Conservation (phyloP, 2,797 vertebrate species). For the Adelosebastes latens region DNA sequence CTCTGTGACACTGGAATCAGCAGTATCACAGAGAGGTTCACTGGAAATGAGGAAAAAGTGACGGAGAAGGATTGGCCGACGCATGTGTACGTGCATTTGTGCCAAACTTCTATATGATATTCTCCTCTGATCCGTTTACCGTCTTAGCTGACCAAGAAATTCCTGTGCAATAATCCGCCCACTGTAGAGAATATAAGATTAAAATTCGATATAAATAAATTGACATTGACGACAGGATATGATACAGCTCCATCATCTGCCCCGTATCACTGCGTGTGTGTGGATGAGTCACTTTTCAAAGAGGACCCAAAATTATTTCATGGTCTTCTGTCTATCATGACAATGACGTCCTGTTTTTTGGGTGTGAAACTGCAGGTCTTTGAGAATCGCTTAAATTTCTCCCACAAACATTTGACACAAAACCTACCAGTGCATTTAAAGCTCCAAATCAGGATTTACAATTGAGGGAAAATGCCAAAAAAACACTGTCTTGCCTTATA, state of each 20-base stretch:
- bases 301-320: not conserved
- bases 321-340: not conserved
- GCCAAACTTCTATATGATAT: slow-evolving; percentile 66
- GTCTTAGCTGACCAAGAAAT: slow-evolving; percentile 77
- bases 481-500: not conserved
- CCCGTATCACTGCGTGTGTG: not conserved
- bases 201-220: slow-evolving; percentile 61
- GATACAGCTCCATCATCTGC: slow-evolving; percentile 43
- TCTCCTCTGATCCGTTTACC: slow-evolving; percentile 70
- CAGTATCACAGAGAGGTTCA: slow-evolving; percentile 59
- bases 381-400: not conserved
- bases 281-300: slow-evolving; percentile 42
- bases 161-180: slow-evolving; percentile 68
- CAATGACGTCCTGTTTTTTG: not conserved
- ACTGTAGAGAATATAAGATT: slow-evolving; percentile 46
- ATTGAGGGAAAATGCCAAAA: not conserved
- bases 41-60: slow-evolving; percentile 42
- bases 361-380: not conserved
- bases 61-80: slow-evolving; percentile 31
- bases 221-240: slow-evolving; percentile 64
- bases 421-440: not conserved
- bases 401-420: not conserved
- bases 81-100: slow-evolving; percentile 39
- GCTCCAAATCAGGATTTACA: not conserved
- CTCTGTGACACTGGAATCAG: slow-evolving; percentile 72